Conservation (phyloP, 2,888 invertebrate species). For the Sphaerophoria taeniata region DNA sequence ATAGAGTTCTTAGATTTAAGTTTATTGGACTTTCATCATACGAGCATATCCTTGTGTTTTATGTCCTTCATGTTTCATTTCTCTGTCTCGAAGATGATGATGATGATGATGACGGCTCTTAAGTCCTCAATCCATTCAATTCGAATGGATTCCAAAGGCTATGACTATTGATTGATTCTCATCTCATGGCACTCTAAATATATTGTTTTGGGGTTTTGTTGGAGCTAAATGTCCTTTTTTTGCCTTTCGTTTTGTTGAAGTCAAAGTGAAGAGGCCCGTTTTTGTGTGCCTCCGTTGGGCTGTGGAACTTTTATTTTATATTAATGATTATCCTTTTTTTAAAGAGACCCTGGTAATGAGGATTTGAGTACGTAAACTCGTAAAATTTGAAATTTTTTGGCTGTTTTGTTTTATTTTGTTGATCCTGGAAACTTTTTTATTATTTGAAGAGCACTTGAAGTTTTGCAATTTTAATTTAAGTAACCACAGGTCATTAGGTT, state of each 20-base stretch:
- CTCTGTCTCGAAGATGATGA: not conserved
- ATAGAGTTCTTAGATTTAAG: conserved; percentile 58
- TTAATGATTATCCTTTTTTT: conserved; percentile 59
- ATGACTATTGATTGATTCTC: conserved; percentile 53
- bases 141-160: not conserved
- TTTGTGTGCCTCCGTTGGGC: conserved; percentile 6
- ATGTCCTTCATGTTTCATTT: conserved; percentile 41
- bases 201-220: conserved; percentile 39
- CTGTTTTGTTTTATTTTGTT: not conserved
- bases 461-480: too few species aligned
- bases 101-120: not conserved
- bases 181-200: conserved; percentile 29
- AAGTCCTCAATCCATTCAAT: not conserved
- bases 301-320: conserved; percentile 34
- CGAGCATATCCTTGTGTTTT: conserved; percentile 10
- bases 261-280: not conserved
- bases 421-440: not conserved
- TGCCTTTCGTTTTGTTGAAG: not conserved
- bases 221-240: not conserved
- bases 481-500: too few species aligned
- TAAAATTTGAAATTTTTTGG: not conserved
- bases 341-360: conserved; percentile 26
- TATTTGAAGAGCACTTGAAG: conserved; percentile 45
- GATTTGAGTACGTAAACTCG: conserved; percentile 34
- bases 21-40: conserved; percentile 62